Evolutionary conservation across 1,140 invertebrate genomes (phyloP).

Genomic region (Polypedilum vanderplanki): DNA sequence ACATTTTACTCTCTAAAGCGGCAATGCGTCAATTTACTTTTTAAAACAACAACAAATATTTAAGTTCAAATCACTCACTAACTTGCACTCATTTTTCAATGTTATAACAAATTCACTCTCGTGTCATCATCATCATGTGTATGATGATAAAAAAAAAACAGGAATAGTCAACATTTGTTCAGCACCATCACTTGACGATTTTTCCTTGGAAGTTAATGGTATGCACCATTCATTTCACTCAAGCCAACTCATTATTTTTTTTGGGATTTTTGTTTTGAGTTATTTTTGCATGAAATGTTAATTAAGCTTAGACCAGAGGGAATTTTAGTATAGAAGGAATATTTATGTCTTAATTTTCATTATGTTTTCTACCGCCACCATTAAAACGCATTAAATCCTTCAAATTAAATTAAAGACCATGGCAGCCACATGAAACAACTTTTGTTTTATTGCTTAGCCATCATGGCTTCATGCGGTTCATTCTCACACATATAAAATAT

Average conservation of each 20-base stretch:
- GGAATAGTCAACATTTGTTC: constrained; percentile 7
- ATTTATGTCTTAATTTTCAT: constrained; percentile 16
- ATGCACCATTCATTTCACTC: not conserved
- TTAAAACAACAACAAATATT: not conserved
- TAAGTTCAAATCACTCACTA: not conserved
- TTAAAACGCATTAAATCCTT: constrained; percentile 14
- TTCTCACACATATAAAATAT: not conserved
- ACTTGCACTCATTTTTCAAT: constrained; percentile 2
- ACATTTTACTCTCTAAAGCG: not conserved
- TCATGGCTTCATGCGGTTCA: not conserved
- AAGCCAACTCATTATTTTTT: not conserved
- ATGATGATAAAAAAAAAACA: too few species aligned
- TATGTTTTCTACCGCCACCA: not conserved
- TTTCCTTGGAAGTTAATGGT: constrained; percentile 16
- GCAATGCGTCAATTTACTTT: not conserved
- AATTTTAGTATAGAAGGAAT: not conserved
- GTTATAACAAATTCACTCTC: not conserved
- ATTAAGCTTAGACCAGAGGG: not conserved
- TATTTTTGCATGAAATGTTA: not conserved
- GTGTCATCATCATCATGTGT: too few species aligned
- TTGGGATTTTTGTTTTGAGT: not conserved
- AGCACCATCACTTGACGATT: constrained; percentile 27
- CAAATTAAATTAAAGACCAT: not conserved
- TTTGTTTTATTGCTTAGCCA: constrained; percentile 1
- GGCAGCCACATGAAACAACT: not conserved